These are phyloP conservation scores for Eptatretus atami DNA, from an alignment of 2,797 vertebrate species.

Conservation along the genomic window DNA sequence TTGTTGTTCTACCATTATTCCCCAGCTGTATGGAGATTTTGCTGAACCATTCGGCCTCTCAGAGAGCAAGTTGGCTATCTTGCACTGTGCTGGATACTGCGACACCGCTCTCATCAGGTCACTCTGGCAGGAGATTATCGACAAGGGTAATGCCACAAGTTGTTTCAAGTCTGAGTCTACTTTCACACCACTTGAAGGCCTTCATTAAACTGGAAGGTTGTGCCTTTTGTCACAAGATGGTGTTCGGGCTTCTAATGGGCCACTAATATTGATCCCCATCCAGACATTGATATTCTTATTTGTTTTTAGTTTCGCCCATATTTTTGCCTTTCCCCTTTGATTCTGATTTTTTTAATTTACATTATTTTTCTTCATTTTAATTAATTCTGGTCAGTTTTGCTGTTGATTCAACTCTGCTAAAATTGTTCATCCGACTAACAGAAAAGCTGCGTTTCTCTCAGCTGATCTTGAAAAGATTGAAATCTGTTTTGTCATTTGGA, in stretches of 20 bases:
- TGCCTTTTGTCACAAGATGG: background rate
- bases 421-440: no score
- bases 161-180: background rate
- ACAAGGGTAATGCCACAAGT: slow-evolving; percentile 29
- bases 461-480: no score
- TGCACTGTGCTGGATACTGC: slow-evolving; percentile 75
- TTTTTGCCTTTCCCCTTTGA: no score
- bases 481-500: no score
- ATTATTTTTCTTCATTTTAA: no score
- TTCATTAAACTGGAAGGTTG: background rate
- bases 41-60: slow-evolving; percentile 72
- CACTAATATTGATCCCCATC: background rate
- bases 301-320: no score
- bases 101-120: slow-evolving; percentile 73
- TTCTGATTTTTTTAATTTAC: no score
- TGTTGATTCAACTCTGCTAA: no score
- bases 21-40: slow-evolving; percentile 72
- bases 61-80: slow-evolving; percentile 80
- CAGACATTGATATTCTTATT: background rate
- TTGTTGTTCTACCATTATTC: background rate
- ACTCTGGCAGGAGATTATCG: slow-evolving; percentile 85
- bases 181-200: background rate
- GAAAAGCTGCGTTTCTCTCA: no score
- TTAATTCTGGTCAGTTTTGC: no score
- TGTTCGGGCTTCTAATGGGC: background rate